Evolutionary conservation across 1,140 invertebrate species (phyloP), one percentile per base, ranked within the genome.

Genomic region (Spodoptera litura): DNA sequence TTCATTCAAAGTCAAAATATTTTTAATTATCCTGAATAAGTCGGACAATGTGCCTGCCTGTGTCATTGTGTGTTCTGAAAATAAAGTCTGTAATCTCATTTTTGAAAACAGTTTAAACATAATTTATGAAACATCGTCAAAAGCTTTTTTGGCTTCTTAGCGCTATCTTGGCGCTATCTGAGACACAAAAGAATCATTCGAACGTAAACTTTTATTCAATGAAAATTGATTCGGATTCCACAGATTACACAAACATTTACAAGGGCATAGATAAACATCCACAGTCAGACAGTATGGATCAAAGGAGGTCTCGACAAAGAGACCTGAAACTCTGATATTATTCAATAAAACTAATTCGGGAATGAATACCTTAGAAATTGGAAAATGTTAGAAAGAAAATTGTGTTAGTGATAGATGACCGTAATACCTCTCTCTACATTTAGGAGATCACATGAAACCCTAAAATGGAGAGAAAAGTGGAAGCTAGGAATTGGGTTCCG

Each of bases 371-470:
- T 13, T 13, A 15, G 5, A 25, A 25, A 20, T 51, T n/a, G 38
- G 15, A 53, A 9, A 10, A 59, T 49, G 11, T 2, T 11, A 31
- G 4, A 20, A 49, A 12, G 35, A n/a, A 49, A 73, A 25, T 25
- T n/a, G 4, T 44, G 3, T 49, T 25, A 66, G 15, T 64, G 38
- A 64, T 64, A 58, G 25, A 73, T 20, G 52, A 59, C 13, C 9
- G 31, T 73, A 59, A 61, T 61, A n/a, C n/a, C n/a, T n/a, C n/a
- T n/a, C n/a, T n/a, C n/a, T n/a, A 73, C 71, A 73, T 56, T 71
- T 31, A 38, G 71, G n/a, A 35, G n/a, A 25, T 55, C 53, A 58
- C 31, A 56, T 72, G 56, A 72, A 53, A 70, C 5, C 9, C 38
- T 44, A 44, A 44, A 44, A 44, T 44, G 9, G 38, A 44, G 38